Evolutionary conservation across 1,140 invertebrate genomes (phyloP).

Genomic region (Metaphire vulgaris): DNA sequence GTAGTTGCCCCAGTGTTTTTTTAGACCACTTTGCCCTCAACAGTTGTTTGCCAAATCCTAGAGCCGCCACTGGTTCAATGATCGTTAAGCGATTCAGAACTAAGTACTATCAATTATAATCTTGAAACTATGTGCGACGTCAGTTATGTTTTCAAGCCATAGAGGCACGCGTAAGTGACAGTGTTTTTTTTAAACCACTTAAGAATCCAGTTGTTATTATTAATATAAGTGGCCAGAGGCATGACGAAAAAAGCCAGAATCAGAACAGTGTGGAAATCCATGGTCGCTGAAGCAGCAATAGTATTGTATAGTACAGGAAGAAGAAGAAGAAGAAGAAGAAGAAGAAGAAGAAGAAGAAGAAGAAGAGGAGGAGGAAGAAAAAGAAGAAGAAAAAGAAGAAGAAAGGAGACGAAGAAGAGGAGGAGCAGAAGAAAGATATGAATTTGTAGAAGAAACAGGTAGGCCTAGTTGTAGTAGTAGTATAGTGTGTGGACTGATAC

Average conservation of each 20-base stretch:
- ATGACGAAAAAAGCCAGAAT: neutral
- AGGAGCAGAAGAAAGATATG: slow-evolving; percentile 19
- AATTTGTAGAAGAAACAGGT: slow-evolving; percentile 4
- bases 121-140: no score
- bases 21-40: no score
- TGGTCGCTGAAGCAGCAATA: neutral
- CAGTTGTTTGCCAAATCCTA: no score
- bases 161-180: neutral
- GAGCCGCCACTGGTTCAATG: no score
- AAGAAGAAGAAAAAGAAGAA: slow-evolving; percentile 24
- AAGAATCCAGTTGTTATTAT: no score
- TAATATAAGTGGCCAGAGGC: neutral
- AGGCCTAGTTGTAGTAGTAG: neutral
- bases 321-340: slow-evolving; percentile 11
- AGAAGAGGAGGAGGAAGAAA: slow-evolving; percentile 24
- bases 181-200: neutral
- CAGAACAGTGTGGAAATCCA: neutral
- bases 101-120: no score
- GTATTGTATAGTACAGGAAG: neutral
- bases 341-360: slow-evolving; percentile 26
- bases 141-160: neutral
- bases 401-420: slow-evolving; percentile 16
- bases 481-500: neutral
- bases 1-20: no score
- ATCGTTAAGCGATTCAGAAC: no score